Evolutionary conservation across 2,113 vertebrate species (phyloP), one percentile per base, ranked within the genome.

Genomic region (Pygoscelis adeliae): DNA sequence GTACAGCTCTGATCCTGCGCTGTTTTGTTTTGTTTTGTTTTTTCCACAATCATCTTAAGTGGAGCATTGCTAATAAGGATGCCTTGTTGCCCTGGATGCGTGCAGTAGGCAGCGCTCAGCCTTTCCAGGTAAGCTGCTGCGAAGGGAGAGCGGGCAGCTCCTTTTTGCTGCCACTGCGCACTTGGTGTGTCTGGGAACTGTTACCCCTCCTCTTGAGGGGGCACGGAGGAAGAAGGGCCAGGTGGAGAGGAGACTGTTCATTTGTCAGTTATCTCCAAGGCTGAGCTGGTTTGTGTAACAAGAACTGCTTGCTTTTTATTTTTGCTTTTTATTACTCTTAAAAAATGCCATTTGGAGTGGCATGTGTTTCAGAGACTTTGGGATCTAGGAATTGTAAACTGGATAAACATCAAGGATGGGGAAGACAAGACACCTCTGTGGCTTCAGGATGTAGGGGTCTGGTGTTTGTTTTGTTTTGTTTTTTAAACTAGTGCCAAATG

Each of bases 1-100:
- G 8, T 49, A n/a, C 17, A 5, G 36, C 85, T 83, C 87, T 76
- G 76, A 76, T 93, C 69, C 47, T 13, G 13, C 3, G 1, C 65
- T 42, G 55, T 11, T 18, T 4, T 16, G 53, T 19, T 22, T 6
- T 26, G 56, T 13, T 23, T 7, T 26, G 63, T 29, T 9, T 29
- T 9, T 22, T 65, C 13, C 15, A 8, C 4, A 0, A 9, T 27
- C 55, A 30, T 30, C 6, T 6, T 6, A 4, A 59, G 79, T 5
- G 10, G 44, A 78, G 44, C 34, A 5, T 13, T 27, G 79, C 72
- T 78, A 15, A 30, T 56, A 22, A 50, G 74, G 56, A 11, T 36
- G 47, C 36, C 61, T 61, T 7, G 18, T 61, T 34, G 62, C 61
- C 49, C 42, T 22, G 81, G 55, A 9, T 40, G 63, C 13, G 4